Conservation (phyloP, 2,113 vertebrate genomes). For the Lichenostomus cassidix region DNA sequence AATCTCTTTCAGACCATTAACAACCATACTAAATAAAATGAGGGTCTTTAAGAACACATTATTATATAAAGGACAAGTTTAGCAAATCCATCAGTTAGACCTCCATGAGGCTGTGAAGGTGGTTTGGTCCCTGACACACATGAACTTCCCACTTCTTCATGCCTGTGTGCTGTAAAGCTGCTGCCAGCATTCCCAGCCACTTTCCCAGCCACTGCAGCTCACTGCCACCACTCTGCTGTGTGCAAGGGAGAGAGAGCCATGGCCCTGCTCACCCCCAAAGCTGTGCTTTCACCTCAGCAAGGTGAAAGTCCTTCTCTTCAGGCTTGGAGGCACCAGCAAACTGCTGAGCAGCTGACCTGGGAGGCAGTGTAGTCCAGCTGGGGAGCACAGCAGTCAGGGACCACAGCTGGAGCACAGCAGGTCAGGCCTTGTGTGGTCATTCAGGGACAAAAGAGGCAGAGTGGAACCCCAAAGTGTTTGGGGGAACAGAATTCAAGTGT, state of each 20-base stretch:
- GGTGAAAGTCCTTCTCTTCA: not conserved
- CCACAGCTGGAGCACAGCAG: not conserved
- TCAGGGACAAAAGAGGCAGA: not conserved
- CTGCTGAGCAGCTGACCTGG: not conserved
- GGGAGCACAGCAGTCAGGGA: not conserved
- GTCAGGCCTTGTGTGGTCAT: not conserved
- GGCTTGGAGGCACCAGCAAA: fast-evolving
- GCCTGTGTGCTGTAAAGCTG: not conserved
- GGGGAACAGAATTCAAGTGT: not conserved
- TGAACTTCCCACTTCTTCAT: fast-evolving
- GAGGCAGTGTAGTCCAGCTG: fast-evolving
- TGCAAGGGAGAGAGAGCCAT: not conserved
- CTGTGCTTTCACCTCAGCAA: not conserved
- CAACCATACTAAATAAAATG: not conserved
- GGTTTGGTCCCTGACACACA: not conserved
- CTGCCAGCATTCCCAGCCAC: not conserved
- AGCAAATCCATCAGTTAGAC: not conserved
- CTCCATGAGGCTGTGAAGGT: not conserved
- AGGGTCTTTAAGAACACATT: not conserved
- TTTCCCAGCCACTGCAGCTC: not conserved
- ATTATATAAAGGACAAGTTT: not conserved
- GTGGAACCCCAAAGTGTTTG: not conserved
- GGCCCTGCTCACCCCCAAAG: not conserved
- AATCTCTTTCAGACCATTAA: not conserved
- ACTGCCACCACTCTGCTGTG: not conserved